Base-by-base conservation (phyloP, 2,113 vertebrate species). In the Hippolais icterina region DNA sequence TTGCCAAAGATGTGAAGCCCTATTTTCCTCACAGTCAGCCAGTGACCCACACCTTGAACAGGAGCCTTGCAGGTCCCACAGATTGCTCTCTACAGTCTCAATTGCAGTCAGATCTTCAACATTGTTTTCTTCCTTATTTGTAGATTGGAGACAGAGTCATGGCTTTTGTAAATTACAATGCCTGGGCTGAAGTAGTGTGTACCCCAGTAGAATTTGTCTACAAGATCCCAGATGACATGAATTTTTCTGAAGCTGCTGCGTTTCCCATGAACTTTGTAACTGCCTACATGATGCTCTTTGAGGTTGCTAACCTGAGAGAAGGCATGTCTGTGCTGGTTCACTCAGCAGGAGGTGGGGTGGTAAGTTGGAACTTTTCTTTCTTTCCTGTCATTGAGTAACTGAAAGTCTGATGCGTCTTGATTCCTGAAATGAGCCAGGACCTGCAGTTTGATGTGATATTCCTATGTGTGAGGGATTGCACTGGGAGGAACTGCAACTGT, bases 231-330 rank as follows among this genome's bases (percentile, higher is more conserved):
- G 99, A 99, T 47, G 98, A 99, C 91, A 99, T 99, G 99, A 99
- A 97, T 75, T 99, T 99, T 96, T 97, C 99, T 0, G 99, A 99
- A 98, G 99, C 99, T 4, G 99, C 99, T 50, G 99, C 99, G 0
- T 99, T 99, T 95, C 98, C 98, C 79, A 98, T 99, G 98, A 99
- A 99, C 98, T 99, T 99, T 96, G 99, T 99, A 96, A 98, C 99
- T 63, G 99, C 99, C 35, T 99, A 99, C 95, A 99, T 99, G 99
- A 99, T 99, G 99, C 98, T 99, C 54, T 99, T 99, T 89, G 99
- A 99, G 97, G 98, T 99, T 9, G 99, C 99, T 89, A 99, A 99
- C 97, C 98, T 99, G 68, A 97, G 98, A 87, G 99, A 99, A 96
- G 99, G 99, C 57, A 99, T 99, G 99, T 99, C 99, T 17, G 99